phyloP scores from a whole-genome alignment of 2,797 vertebrate species.

The Malacoraja senta region DNA sequence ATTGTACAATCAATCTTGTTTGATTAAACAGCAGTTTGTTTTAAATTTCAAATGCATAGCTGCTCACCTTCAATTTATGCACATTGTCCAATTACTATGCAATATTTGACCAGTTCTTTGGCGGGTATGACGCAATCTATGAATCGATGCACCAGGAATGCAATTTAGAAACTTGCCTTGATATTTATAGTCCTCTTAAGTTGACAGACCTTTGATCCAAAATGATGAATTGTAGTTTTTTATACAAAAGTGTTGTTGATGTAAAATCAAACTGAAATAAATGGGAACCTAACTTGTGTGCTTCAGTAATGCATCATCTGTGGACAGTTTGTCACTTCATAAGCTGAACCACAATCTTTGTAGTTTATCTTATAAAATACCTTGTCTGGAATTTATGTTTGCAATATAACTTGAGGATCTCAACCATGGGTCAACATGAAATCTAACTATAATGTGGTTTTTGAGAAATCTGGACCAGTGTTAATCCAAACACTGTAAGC shows the following conservation, averaged over 20 bases:
- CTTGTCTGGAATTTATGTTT: not conserved
- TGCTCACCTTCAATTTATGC: not conserved
- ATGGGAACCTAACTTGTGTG: slow-evolving; percentile 17
- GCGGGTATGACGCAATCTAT: not conserved
- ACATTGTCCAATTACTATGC: not conserved
- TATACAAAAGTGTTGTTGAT: slow-evolving; percentile 38
- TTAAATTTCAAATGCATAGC: not conserved
- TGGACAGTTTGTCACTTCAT: slow-evolving; percentile 29
- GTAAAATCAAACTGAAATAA: slow-evolving; percentile 41
- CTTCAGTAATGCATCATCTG: slow-evolving; percentile 40
- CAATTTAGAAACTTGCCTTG: not conserved
- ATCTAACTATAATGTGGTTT: not conserved
- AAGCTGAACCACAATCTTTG: slow-evolving; percentile 33
- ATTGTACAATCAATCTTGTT: not conserved
- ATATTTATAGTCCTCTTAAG: not conserved
- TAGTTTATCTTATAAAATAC: not conserved
- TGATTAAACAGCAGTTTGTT: not conserved
- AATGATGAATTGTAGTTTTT: slow-evolving; percentile 38
- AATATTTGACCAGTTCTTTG: not conserved
- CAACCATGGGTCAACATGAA: not conserved
- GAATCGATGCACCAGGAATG: not conserved
- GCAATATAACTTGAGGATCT: not conserved
- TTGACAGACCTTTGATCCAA: not conserved
- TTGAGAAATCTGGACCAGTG: not conserved
- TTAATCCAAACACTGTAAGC: not conserved